These are phyloP conservation scores for Micromussa lordhowensis DNA, from an alignment of 92 coral and sea anemone genomes.

Conservation along the genomic window DNA sequence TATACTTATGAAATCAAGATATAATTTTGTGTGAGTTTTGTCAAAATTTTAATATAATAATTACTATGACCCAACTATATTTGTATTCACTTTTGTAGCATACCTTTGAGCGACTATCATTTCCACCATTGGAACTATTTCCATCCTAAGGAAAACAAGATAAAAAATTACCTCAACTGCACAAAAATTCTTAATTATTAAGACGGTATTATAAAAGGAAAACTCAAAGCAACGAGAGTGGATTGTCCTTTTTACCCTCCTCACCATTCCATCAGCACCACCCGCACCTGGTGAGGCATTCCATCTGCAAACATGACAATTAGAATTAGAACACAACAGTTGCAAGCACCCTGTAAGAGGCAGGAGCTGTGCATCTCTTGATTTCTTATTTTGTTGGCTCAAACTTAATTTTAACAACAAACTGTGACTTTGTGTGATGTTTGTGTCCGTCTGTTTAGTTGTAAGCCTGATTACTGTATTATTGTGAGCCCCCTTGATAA, in stretches of 20 bases:
- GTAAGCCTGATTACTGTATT: too few species aligned
- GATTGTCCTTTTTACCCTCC: slow-evolving; percentile 40
- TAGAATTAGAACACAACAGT: neutral
- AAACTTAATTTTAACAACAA: too few species aligned
- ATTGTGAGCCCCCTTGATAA: too few species aligned
- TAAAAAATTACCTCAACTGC: neutral
- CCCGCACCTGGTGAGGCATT: neutral
- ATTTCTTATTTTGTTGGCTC: neutral
- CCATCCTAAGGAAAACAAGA: slow-evolving; percentile 27
- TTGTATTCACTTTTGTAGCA: neutral
- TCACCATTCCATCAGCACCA: slow-evolving; percentile 52
- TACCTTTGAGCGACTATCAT: slow-evolving; percentile 39
- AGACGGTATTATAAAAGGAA: neutral
- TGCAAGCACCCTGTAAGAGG: neutral
- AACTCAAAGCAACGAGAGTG: neutral
- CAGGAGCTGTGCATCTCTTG: neutral
- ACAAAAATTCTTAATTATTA: too few species aligned
- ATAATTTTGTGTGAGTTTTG: too few species aligned
- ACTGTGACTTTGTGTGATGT: too few species aligned
- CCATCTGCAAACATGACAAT: slow-evolving; percentile 27
- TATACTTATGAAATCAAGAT: too few species aligned
- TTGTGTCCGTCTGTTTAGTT: too few species aligned
- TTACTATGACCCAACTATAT: too few species aligned
- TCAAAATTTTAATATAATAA: too few species aligned
- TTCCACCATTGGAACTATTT: slow-evolving; percentile 6